phyloP scores from a whole-genome alignment of 2,797 vertebrate genomes.

The Mus caroli region DNA sequence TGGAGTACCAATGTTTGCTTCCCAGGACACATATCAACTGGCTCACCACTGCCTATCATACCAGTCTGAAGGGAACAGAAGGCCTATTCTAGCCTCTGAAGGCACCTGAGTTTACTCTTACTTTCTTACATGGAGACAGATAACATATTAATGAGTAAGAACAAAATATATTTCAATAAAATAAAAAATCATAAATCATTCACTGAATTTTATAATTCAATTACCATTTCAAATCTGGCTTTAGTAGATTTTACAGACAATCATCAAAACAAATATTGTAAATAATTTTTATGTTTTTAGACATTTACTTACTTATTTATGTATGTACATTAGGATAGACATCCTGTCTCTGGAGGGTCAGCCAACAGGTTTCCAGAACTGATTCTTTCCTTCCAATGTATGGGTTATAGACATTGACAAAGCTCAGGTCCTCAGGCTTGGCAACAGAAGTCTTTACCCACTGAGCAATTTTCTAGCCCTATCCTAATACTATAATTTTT shows the following conservation, averaged over 20 bases:
- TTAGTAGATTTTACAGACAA: neutral
- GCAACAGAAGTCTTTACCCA: neutral
- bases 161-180: neutral
- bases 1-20: neutral
- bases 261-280: neutral
- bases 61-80: too few relatives aligned
- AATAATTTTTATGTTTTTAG: neutral
- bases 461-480: neutral
- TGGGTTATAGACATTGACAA: neutral
- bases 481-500: neutral
- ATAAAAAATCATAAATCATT: neutral
- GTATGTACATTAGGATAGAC: neutral
- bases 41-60: neutral
- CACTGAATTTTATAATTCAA: neutral
- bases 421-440: neutral
- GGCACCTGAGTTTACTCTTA: neutral
- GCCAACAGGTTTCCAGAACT: too few relatives aligned
- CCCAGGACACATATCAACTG: too few relatives aligned
- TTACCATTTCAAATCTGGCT: neutral
- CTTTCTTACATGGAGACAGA: too few relatives aligned
- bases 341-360: neutral
- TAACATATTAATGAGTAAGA: neutral
- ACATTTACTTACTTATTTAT: neutral
- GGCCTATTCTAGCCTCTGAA: neutral
- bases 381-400: neutral